Conservation (phyloP, 1,140 invertebrate genomes). For the Drosophila athabasca region DNA sequence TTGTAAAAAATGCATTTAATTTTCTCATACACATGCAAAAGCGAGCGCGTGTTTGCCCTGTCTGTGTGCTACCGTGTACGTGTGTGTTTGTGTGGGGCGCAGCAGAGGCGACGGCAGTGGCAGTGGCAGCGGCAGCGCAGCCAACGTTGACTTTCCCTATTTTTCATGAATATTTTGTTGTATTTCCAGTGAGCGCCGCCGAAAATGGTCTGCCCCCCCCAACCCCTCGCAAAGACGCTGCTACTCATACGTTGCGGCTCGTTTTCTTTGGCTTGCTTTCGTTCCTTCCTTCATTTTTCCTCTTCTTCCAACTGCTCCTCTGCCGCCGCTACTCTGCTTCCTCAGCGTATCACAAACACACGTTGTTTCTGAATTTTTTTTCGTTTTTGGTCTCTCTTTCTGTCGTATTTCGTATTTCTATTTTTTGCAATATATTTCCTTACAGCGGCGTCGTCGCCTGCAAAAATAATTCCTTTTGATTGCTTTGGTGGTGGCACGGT, state of each 20-base stretch:
- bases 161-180: constrained; percentile 60
- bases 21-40: constrained; percentile 21
- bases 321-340: constrained; percentile 17
- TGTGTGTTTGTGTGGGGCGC: constrained; percentile 28
- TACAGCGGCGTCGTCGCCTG: constrained; percentile 26
- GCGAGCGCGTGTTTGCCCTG: constrained; percentile 34
- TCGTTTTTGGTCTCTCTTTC: constrained; percentile 27
- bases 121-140: constrained; percentile 28
- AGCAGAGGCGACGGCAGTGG: constrained; percentile 20
- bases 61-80: constrained; percentile 15
- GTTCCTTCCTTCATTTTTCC: constrained; percentile 7
- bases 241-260: constrained; percentile 20
- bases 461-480: constrained; percentile 3
- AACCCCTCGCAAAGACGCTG: constrained; percentile 16
- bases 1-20: constrained; percentile 25
- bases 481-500: not conserved
- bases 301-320: constrained; percentile 25
- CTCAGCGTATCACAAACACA: constrained; percentile 51
- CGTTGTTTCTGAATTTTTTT: constrained; percentile 69
- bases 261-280: constrained; percentile 10
- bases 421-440: constrained; percentile 1
- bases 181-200: constrained; percentile 36
- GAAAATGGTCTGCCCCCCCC: constrained; percentile 4
- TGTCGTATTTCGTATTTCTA: constrained; percentile 26
- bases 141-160: constrained; percentile 44